Conservation (phyloP, 2,113 vertebrate genomes). For the Myanophis thanlyinensis region DNA sequence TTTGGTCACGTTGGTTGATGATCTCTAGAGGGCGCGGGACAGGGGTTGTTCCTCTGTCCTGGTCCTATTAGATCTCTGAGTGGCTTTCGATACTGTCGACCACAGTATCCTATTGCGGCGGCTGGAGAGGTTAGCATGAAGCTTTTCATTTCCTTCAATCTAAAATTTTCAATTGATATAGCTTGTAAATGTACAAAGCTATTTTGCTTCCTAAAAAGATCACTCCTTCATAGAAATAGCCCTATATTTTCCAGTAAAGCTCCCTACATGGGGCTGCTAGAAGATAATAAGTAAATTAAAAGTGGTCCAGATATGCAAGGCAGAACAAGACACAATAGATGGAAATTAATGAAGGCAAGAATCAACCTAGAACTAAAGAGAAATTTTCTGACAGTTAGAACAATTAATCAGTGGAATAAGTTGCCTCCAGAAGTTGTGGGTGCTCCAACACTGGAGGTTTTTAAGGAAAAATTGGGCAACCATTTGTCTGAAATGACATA, state of each 20-base stretch:
- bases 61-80: too few relatives aligned
- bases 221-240: background rate
- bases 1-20: too few relatives aligned
- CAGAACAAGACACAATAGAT: too few relatives aligned
- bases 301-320: background rate
- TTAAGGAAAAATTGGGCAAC: background rate
- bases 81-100: too few relatives aligned
- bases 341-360: background rate
- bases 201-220: background rate
- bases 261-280: background rate
- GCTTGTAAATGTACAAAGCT: background rate
- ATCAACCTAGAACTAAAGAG: background rate
- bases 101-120: too few relatives aligned
- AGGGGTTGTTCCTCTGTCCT: too few relatives aligned
- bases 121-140: too few relatives aligned
- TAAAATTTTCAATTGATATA: background rate
- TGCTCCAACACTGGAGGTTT: background rate
- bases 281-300: background rate
- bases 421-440: background rate
- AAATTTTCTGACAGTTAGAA: background rate
- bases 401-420: background rate
- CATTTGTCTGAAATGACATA: background rate
- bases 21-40: too few relatives aligned
- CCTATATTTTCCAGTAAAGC: background rate
- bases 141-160: background rate